These are phyloP conservation scores for Chinchilla lanigera DNA, from an alignment of 2,113 vertebrate species.

Conservation along the genomic window DNA sequence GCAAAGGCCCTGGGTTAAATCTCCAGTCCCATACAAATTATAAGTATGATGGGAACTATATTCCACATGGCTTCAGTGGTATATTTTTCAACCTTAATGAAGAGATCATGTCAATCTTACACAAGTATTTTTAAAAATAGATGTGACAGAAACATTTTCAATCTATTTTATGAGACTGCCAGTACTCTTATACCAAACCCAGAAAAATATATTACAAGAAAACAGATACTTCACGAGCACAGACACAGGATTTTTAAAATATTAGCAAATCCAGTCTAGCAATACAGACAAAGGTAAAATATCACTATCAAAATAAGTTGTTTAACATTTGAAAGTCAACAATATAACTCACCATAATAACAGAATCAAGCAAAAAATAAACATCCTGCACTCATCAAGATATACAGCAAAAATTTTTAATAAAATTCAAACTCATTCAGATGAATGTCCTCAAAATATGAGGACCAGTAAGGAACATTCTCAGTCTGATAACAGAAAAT, in stretches of 20 bases:
- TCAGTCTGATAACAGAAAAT: not conserved
- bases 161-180: not conserved
- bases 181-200: not conserved
- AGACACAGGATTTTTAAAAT: not conserved
- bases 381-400: not conserved
- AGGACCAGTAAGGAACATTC: not conserved
- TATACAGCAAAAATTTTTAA: not conserved
- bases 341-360: not conserved
- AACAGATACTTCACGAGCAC: not conserved
- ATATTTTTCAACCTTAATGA: not conserved
- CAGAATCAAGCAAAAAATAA: not conserved
- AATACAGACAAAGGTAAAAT: not conserved
- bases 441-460: not conserved
- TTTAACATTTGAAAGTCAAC: conserved; percentile 15
- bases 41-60: not conserved
- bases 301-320: not conserved
- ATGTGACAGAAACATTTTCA: not conserved
- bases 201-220: not conserved
- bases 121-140: not conserved
- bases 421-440: conserved; percentile 14
- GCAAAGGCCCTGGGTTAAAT: not conserved
- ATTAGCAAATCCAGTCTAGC: not conserved
- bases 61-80: not conserved
- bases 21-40: not conserved
- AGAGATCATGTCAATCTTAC: not conserved